A percentile compares a stretch with the other conserved stretches of the same genome.
Conservation (phyloP, 2,797 vertebrate species). For the Poeciliopsis turneri region DNA sequence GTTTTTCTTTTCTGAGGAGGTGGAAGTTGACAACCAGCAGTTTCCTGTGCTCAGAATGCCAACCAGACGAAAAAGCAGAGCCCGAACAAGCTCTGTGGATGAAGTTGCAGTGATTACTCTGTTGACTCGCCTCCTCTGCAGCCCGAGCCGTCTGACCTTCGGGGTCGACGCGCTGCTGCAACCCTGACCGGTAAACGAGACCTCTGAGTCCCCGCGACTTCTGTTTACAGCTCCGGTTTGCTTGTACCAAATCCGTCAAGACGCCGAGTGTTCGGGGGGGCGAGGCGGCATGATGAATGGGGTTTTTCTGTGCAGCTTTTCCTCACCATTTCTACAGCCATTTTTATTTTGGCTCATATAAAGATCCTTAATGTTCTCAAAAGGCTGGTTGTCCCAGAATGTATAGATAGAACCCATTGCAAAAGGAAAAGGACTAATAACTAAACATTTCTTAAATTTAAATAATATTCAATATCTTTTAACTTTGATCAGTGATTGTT, state of each 20-base stretch:
- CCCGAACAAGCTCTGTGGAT: slow-evolving; percentile 10
- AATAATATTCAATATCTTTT: too few species aligned
- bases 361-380: too few species aligned
- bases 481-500: too few species aligned
- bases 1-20: neutral
- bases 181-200: slow-evolving; percentile 43
- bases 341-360: too few species aligned
- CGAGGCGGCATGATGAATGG: slow-evolving; percentile 44
- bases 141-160: slow-evolving; percentile 37
- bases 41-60: slow-evolving; percentile 19
- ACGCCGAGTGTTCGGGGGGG: neutral
- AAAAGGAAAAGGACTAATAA: too few species aligned
- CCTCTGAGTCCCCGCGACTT: slow-evolving; percentile 16
- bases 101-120: slow-evolving; percentile 20
- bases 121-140: slow-evolving; percentile 34
- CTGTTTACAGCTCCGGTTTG: slow-evolving; percentile 37
- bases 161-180: slow-evolving; percentile 17
- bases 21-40: slow-evolving; percentile 26
- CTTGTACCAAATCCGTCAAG: slow-evolving; percentile 32
- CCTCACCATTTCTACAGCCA: neutral
- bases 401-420: too few species aligned
- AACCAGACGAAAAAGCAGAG: slow-evolving; percentile 4
- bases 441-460: too few species aligned
- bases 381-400: too few species aligned
- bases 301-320: slow-evolving; percentile 23